Evolutionary conservation across 2,797 vertebrate genomes (phyloP).

Genomic region (Thunnus albacares): DNA sequence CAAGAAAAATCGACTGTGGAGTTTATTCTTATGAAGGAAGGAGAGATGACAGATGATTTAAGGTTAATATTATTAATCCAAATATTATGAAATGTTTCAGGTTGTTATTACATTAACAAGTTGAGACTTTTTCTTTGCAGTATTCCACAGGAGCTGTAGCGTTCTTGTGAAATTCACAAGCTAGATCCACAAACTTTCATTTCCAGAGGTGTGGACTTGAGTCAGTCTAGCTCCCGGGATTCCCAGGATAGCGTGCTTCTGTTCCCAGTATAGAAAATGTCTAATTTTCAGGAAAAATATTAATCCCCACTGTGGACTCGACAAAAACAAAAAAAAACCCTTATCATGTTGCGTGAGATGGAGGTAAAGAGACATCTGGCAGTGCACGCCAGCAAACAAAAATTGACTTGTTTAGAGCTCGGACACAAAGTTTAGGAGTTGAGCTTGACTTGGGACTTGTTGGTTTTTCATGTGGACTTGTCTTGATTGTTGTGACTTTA

Average conservation of each 20-base stretch:
- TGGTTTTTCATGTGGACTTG: no score
- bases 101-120: neutral
- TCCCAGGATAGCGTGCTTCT: no score
- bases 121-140: neutral
- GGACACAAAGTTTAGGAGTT: neutral
- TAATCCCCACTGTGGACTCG: no score
- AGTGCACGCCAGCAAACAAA: neutral
- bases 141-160: neutral
- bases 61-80: neutral
- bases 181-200: neutral
- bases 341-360: neutral
- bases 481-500: neutral
- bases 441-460: neutral
- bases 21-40: neutral
- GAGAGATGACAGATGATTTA: neutral
- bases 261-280: no score
- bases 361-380: neutral
- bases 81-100: neutral
- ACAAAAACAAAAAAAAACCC: neutral
- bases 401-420: neutral
- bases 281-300: no score
- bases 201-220: neutral
- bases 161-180: neutral
- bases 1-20: conserved; percentile 22
- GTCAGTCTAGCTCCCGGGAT: neutral